A percentile compares a stretch with the other conserved stretches of the same genome.
phyloP scores from a whole-genome alignment of 1,140 invertebrate genomes.

The Temnothorax nylanderi region DNA sequence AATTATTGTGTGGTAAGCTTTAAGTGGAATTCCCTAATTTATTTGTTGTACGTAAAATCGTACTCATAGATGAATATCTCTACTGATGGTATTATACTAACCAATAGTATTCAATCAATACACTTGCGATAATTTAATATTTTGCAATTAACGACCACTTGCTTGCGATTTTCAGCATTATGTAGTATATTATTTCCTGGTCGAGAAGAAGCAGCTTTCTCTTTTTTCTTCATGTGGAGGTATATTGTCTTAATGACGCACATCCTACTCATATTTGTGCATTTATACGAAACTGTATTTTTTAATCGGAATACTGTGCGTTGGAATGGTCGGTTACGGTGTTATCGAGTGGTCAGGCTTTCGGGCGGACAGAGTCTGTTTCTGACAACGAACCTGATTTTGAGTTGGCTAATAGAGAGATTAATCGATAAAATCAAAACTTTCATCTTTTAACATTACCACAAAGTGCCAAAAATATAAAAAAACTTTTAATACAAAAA shows the following conservation, averaged over 20 bases:
- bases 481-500: not conserved
- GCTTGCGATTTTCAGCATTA: constrained; percentile 88
- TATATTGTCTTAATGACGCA: constrained; percentile 96
- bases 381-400: constrained; percentile 76
- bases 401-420: constrained; percentile 71
- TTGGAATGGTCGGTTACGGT: constrained; percentile 91
- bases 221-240: constrained; percentile 97
- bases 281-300: constrained; percentile 92
- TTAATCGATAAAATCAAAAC: constrained; percentile 3
- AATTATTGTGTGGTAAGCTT: not conserved
- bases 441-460: not conserved
- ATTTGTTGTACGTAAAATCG: constrained; percentile 11
- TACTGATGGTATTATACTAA: not conserved
- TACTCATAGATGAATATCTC: not conserved
- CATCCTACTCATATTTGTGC: constrained; percentile 90
- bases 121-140: not conserved
- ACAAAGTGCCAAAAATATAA: not conserved
- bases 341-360: constrained; percentile 76
- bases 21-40: not conserved
- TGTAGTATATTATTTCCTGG: constrained; percentile 95
- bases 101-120: not conserved
- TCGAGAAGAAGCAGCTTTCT: constrained; percentile 95
- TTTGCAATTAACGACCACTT: not conserved
- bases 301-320: constrained; percentile 89
- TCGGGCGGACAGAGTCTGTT: constrained; percentile 54